Evolutionary conservation across 2,888 invertebrate species (phyloP), one percentile per base, ranked within the genome.

Genomic region (Lymantria dispar): DNA sequence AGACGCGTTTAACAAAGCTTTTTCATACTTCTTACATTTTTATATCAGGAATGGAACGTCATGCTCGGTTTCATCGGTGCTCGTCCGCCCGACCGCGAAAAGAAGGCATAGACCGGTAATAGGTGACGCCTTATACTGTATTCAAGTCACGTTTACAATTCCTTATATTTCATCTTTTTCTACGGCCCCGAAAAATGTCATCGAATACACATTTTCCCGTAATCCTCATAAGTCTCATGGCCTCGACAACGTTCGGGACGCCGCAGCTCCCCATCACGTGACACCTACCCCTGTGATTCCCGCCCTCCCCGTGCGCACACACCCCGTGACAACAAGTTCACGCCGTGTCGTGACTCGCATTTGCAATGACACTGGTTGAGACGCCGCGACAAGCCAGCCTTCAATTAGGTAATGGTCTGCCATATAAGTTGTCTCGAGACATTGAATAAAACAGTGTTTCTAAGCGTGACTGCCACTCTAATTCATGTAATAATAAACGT

Each of bases 141-240:
- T 89, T 88, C 88, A 63, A 73, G 85, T 89, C 91, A 91, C 91
- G 91, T 90, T 79, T 78, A 86, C 80, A 89, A 88, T 91, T 90
- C 83, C 89, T 87, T 90, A 91, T 90, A 88, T 90, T 89, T 90
- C 90, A 88, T 91, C 88, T 90, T 90, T 89, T 90, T 87, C 84
- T 80, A 85, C 85, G 83, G 83, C 76, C 84, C 82, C 87, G 83
- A 88, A 90, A 90, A 91, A 91, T 90, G 91, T 88, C 91, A 91
- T 91, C 90, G 90, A 91, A 91, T 90, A 90, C 90, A 87, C 90
- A 90, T 90, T 90, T 91, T 86, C 85, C 79, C 84, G 86, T 91
- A 91, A 91, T 90, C 89, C 89, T 87, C 82, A 85, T 89, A 88
- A 90, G 89, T 88, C 88, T 84, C 83, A 80, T 83, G 83, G 87